Evolutionary conservation across 1,140 invertebrate genomes (phyloP), one percentile per base, ranked within the genome.

Genomic region (Drosophila pseudoobscura): DNA sequence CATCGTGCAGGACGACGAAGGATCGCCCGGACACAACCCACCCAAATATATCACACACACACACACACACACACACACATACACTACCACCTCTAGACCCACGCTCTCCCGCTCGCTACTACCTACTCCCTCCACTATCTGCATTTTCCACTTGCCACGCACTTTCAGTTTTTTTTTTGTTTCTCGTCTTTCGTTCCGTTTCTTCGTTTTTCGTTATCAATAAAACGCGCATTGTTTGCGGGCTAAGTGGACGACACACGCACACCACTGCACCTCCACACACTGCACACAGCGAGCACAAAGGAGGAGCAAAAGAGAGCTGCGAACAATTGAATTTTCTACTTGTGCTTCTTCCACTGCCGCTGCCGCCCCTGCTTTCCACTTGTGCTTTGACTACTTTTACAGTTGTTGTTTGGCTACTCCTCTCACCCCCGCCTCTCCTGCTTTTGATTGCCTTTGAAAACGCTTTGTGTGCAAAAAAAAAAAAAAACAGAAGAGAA

Each of bases 261-360:
- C 35, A 60, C 41, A 56, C 35, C 11, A 39, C 13, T 39, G 35
- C 35, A 39, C 35, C 13, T 13, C 35, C 35, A 39, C 73, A 54
- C 39, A 60, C 24, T 26, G 24, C 61, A 76, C 49, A 78, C 41
- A 69, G 24, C 4, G 24, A 4, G 5, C 49, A 75, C 56, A 55
- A 62, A 62, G 35, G 51, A 61, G 20, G 50, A 45, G 71, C 66
- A 58, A 55, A 84, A 70, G 71, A 75, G 75, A 72, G 61, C 51
- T 72, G 31, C 45, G 29, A 78, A 87, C 80, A 84, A 84, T 84
- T 84, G 80, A 84, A 77, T 80, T 84, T 85, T 85, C 77, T 80
- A 80, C 80, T 82, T 82, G 69, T 74, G 57, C 65, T 72, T 51
- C 59, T 73, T 60, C 68, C 44, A 71, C 41, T 15, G 35, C 66